These are phyloP conservation scores for Salticus scenicus DNA, from an alignment of 2,888 invertebrate species.

Conservation along the genomic window DNA sequence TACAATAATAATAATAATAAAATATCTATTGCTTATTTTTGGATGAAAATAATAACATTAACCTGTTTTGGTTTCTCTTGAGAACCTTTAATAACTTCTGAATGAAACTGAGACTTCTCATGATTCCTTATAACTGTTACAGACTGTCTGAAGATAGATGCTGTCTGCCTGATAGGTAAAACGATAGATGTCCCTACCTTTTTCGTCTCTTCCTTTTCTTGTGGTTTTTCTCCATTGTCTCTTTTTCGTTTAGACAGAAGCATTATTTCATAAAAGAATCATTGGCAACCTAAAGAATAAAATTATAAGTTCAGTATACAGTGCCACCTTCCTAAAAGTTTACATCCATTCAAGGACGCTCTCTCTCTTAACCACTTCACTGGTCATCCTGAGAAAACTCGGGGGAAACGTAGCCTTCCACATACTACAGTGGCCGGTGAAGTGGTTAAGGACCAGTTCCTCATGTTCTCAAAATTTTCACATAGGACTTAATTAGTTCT, in stretches of 20 bases:
- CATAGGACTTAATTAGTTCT: too few species aligned
- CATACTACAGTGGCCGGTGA: too few species aligned
- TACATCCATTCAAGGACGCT: too few species aligned
- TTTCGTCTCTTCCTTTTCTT: constrained; percentile 85
- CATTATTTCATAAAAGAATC: constrained; percentile 74
- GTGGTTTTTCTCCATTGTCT: constrained; percentile 80
- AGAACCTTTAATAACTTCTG: constrained; percentile 90
- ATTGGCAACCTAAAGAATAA: constrained; percentile 26
- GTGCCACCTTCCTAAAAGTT: too few species aligned
- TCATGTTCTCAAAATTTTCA: too few species aligned
- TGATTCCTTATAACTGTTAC: constrained; percentile 95
- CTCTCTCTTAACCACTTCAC: too few species aligned
- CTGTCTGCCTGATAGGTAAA: constrained; percentile 96
- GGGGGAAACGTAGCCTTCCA: too few species aligned
- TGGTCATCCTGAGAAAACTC: too few species aligned
- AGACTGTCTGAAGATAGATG: constrained; percentile 98
- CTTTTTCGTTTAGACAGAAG: constrained; percentile 84
- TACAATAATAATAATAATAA: too few species aligned
- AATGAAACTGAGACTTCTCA: constrained; percentile 84
- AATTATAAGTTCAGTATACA: neutral
- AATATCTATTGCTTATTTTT: too few species aligned
- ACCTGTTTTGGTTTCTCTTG: constrained; percentile 80
- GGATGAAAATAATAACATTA: neutral
- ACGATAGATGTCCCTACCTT: constrained; percentile 92
- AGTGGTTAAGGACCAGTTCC: too few species aligned